Base-by-base conservation (phyloP, 2,888 invertebrate species). In the Geotrupes spiniger region DNA sequence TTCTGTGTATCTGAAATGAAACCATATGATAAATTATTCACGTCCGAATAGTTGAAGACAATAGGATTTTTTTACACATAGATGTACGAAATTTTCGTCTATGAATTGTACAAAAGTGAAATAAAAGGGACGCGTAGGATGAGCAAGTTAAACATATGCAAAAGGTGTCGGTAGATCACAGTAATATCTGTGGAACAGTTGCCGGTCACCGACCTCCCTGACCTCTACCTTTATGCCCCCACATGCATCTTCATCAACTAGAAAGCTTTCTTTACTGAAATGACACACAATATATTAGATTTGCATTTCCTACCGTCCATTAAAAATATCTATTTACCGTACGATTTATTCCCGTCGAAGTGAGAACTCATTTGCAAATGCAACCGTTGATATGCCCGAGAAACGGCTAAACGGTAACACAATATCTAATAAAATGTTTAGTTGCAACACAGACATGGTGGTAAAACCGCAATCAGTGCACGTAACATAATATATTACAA, bases 1-100 rank as follows among this genome's bases (percentile, higher is more conserved):
- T 92, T 74, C 90, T 89, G 71, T 90, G 91, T 56, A 91, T 84
- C 93, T 93, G 76, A 45, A 77, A 75, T 53, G 61, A 53, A 58
- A 63, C 28, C 10, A 46, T 39, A 49, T 29, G 31, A 39, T 14
- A 16, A 39, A 44, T 26, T 26, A 49, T 26, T 10, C 14, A 37
- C 8, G n/a, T 11, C 9, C 40, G 10, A 15, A 4, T 9, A 17
- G 15, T 26, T 14, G 2, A 12, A 11, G 10, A 38, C 8, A 38
- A 36, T 36, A 36, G 15, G 25, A n/a, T n/a, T n/a, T n/a, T n/a
- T n/a, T n/a, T n/a, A n/a, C n/a, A n/a, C 8, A 12, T 11, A 5
- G 10, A 10, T 10, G 12, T 29, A 11, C 29, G 1, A 12, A 8
- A 1, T 29, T 29, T 29, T 29, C 29, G 12, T 29, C 29, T 29